Evolutionary conservation across 2,113 vertebrate species (phyloP).

Genomic region (Paramormyrops kingsleyae): DNA sequence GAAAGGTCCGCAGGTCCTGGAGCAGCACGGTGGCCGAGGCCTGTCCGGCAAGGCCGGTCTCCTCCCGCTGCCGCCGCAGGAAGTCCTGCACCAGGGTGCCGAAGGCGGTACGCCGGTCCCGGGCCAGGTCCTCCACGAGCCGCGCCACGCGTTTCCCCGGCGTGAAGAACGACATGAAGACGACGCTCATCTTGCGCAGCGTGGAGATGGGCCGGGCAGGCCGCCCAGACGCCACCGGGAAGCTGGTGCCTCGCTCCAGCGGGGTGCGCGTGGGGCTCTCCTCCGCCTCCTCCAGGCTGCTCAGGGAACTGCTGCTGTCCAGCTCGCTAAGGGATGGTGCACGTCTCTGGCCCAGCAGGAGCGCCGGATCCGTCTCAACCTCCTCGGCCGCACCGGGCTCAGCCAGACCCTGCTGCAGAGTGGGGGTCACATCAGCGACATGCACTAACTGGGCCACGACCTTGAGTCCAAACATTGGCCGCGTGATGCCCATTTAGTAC

Average conservation of each 20-base stretch:
- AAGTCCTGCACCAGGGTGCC: slow-evolving; percentile 62
- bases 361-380: slow-evolving; percentile 17
- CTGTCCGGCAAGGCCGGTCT: slow-evolving; percentile 2
- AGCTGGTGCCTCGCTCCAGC: slow-evolving; percentile 33
- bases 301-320: slow-evolving; percentile 60
- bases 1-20: slow-evolving; percentile 46
- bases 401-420: not conserved
- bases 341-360: slow-evolving; percentile 39
- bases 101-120: slow-evolving; percentile 48
- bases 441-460: not conserved
- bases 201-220: slow-evolving; percentile 35
- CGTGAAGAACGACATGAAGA: slow-evolving; percentile 56
- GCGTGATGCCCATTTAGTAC: not conserved
- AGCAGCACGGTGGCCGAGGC: slow-evolving; percentile 43
- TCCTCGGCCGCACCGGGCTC: slow-evolving; percentile 26
- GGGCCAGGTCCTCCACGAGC: slow-evolving; percentile 39
- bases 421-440: not conserved
- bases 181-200: slow-evolving; percentile 58
- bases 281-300: slow-evolving; percentile 56
- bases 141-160: slow-evolving; percentile 57
- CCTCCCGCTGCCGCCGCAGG: slow-evolving; percentile 49
- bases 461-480: not conserved
- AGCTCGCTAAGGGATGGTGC: slow-evolving; percentile 51
- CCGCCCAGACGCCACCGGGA: slow-evolving; percentile 3
- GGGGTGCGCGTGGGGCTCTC: slow-evolving; percentile 36